Evolutionary conservation across 2,888 invertebrate genomes (phyloP), one percentile per base, ranked within the genome.

Genomic region (Nomada goodeniana): DNA sequence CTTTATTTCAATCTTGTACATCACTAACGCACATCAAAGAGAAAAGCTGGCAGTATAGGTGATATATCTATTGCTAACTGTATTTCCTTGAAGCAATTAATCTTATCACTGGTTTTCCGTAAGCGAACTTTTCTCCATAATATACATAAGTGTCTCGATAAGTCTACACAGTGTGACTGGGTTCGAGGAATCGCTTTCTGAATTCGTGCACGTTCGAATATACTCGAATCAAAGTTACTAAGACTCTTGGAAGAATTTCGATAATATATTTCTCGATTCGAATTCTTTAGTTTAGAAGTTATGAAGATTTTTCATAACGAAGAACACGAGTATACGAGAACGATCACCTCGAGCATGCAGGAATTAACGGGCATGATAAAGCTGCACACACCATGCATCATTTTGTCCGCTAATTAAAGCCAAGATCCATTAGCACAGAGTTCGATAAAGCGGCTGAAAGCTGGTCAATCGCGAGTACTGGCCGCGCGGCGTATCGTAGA

Each of bases 361-460:
- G 67, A 47, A 52, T 72, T 20, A 67, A 68, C 44, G 26, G 10
- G 57, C 26, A 60, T 60, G 61, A 61, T 52, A 69, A 53, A 60
- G 63, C 36, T 60, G 81, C 76, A 57, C 65, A 72, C 64, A 70
- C 61, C 85, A 85, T 86, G 86, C 84, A 80, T 77, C 60, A 80
- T 82, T 79, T 74, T 60, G 57, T 55, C 29, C 59, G 68, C 57
- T 68, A 72, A 77, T 71, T 36, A 76, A 76, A 55, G 65, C 47
- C 65, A 72, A 60, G 71, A 53, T 65, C 59, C 63, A 71, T 50
- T 60, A 76, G 64, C 73, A 18, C 18, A 23, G 44, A 68, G 29
- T 36, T 71, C 67, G 67, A 68, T 52, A 64, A 55, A 76, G 76
- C 63, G 47, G 36, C 44, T 59, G 52, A 44, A 64, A 69, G 74